A percentile compares a stretch with the other conserved stretches of the same genome.
phyloP scores from a whole-genome alignment of 2,797 vertebrate species.

The Danio aesculapii region DNA sequence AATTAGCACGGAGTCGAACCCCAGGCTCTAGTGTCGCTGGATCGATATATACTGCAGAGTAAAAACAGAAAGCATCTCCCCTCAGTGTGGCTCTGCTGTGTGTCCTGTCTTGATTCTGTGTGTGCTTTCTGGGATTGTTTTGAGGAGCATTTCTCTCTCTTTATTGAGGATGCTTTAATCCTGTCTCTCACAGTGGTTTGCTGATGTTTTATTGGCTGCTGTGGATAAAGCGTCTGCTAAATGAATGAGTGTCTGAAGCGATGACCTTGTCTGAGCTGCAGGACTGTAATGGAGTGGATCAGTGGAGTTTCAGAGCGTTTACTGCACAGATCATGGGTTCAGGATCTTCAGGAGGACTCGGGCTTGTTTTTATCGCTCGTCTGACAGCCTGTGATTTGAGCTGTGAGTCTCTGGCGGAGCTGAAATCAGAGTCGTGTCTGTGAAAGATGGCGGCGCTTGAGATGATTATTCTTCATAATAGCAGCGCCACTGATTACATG shows the following conservation, averaged over 20 bases:
- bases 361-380: conserved; percentile 3
- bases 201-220: background rate
- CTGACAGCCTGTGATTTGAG: conserved; percentile 34
- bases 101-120: no score
- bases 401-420: background rate
- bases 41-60: no score
- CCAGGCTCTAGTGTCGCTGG: no score
- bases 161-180: no score
- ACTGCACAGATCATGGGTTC: no score
- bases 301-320: no score
- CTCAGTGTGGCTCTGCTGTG: no score
- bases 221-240: background rate
- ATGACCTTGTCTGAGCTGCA: background rate
- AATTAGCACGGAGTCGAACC: no score
- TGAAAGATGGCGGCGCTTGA: background rate
- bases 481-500: conserved; percentile 5
- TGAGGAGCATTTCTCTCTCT: no score
- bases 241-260: background rate
- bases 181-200: background rate
- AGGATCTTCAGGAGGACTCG: conserved; percentile 4
- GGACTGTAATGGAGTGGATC: background rate
- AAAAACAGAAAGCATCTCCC: no score
- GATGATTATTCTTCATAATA: conserved; percentile 11
- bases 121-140: no score
- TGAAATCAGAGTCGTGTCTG: background rate